Conservation (phyloP, 2,113 vertebrate genomes). For the Haliaeetus leucogaster region DNA sequence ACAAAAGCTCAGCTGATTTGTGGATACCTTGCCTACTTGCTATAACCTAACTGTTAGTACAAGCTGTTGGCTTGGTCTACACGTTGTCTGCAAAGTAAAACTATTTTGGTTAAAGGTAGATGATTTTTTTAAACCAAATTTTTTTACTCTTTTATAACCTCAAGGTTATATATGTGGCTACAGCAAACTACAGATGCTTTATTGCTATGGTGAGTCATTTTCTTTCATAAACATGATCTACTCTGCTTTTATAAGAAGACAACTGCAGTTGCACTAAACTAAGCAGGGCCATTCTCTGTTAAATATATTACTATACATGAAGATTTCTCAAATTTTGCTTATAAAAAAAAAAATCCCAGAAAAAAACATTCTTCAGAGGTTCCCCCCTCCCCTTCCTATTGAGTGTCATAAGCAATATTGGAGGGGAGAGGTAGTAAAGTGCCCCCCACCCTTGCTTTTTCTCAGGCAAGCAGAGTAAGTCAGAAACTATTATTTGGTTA, state of each 20-base stretch:
- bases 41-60: neutral
- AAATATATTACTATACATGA: neutral
- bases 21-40: neutral
- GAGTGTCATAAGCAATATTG: neutral
- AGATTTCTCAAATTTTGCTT: neutral
- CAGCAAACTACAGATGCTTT: neutral
- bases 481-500: constrained; percentile 15
- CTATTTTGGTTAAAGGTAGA: neutral
- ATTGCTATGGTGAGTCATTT: neutral
- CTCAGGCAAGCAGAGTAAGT: constrained; percentile 7
- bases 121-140: neutral
- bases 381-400: neutral
- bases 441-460: neutral
- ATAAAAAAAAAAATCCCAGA: neutral
- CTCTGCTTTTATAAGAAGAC: neutral
- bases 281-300: neutral
- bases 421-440: neutral
- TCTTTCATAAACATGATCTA: neutral
- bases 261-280: neutral
- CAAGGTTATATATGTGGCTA: neutral
- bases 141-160: neutral
- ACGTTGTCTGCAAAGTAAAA: neutral
- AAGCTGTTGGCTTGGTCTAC: neutral
- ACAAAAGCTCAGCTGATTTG: neutral
- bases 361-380: neutral